A percentile compares a stretch with the other conserved stretches of the same genome.
These are phyloP conservation scores for Zaprionus obscuricornis DNA, from an alignment of 2,888 invertebrate genomes.

Conservation along the genomic window DNA sequence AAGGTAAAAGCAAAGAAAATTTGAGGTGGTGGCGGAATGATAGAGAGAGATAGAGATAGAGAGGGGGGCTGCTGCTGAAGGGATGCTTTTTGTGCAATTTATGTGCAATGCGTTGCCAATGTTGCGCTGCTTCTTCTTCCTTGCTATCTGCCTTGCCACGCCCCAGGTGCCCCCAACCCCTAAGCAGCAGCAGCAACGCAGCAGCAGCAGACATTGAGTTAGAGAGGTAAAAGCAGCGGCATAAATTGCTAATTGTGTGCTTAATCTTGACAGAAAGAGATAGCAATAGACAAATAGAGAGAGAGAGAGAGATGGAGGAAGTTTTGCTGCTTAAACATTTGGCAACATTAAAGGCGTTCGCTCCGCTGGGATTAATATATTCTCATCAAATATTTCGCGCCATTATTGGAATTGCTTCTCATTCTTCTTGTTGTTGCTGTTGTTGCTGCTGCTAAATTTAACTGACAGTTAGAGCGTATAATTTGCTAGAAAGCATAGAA, in stretches of 20 bases:
- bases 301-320: too few species aligned
- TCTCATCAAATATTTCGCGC: constrained; percentile 78
- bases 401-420: constrained; percentile 76
- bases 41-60: constrained; percentile 10
- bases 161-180: constrained; percentile 15
- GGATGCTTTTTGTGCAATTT: constrained; percentile 71
- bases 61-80: constrained; percentile 19
- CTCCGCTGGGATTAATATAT: constrained; percentile 74
- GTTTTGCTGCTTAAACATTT: constrained; percentile 55
- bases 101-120: constrained; percentile 72
- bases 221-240: too few species aligned
- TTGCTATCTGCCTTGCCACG: constrained; percentile 48
- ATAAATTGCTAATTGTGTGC: constrained; percentile 76
- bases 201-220: too few species aligned
- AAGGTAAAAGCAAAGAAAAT: too few species aligned
- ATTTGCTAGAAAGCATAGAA: background rate
- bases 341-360: constrained; percentile 29
- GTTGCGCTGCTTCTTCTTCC: constrained; percentile 46
- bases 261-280: constrained; percentile 74
- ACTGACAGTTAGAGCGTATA: constrained; percentile 26
- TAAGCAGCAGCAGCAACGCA: constrained; percentile 5
- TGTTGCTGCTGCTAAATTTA: constrained; percentile 18
- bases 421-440: constrained; percentile 13
- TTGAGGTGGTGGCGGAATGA: constrained; percentile 11
- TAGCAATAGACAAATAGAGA: too few species aligned